These are phyloP conservation scores for Bombylius discolor DNA, from an alignment of 2,888 invertebrate genomes.

Conservation along the genomic window DNA sequence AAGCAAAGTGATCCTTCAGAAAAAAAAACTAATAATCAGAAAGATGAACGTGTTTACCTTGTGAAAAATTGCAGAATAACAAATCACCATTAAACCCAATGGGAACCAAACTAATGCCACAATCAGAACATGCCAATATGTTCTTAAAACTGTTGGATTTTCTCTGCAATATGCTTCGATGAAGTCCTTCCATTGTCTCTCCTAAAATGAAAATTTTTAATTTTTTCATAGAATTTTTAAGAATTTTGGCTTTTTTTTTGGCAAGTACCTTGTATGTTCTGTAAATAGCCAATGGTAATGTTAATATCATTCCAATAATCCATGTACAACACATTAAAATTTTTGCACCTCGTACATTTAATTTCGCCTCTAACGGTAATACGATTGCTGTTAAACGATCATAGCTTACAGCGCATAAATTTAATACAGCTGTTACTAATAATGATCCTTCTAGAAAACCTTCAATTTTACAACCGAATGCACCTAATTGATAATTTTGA, in stretches of 20 bases:
- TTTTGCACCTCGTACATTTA: constrained; percentile 50
- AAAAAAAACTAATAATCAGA: too few species aligned
- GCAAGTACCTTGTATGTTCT: constrained; percentile 45
- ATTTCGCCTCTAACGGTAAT: constrained; percentile 53
- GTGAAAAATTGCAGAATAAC: constrained; percentile 56
- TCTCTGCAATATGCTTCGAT: constrained; percentile 65
- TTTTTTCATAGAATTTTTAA: too few species aligned
- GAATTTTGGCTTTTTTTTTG: neutral
- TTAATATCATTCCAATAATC: constrained; percentile 49
- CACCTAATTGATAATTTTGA: constrained; percentile 63
- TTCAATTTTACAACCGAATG: constrained; percentile 62
- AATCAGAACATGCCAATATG: constrained; percentile 69
- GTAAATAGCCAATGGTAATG: constrained; percentile 51
- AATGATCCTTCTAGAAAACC: constrained; percentile 63
- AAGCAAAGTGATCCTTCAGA: neutral
- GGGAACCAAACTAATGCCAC: constrained; percentile 68
- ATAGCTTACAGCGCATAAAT: constrained; percentile 65
- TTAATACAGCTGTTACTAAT: constrained; percentile 62
- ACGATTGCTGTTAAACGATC: constrained; percentile 73
- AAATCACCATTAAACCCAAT: constrained; percentile 56
- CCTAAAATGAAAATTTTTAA: constrained; percentile 32
- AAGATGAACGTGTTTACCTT: constrained; percentile 38
- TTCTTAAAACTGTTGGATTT: constrained; percentile 45
- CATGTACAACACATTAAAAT: constrained; percentile 54
- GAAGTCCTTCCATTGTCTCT: constrained; percentile 62